Evolutionary conservation across 2,797 vertebrate species (phyloP).

Genomic region (Pangasius larnaudii): DNA sequence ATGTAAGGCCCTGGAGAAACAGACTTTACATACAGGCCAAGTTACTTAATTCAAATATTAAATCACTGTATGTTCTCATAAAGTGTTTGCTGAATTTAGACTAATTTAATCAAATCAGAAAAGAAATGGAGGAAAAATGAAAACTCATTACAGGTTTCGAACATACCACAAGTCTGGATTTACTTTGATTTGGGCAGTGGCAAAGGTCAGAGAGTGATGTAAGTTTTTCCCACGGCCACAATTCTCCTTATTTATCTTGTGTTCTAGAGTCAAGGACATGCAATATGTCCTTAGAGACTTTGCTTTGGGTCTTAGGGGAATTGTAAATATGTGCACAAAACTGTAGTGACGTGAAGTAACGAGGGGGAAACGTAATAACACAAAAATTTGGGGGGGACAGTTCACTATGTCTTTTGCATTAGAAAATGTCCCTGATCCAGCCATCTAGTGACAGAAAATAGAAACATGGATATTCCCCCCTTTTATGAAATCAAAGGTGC

Average conservation of each 20-base stretch:
- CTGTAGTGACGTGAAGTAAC: neutral
- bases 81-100: neutral
- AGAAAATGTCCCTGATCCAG: neutral
- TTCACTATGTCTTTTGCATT: neutral
- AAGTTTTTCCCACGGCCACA: constrained; percentile 23
- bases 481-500: neutral
- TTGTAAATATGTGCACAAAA: constrained; percentile 7
- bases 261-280: neutral
- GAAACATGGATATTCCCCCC: neutral
- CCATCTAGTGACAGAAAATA: neutral
- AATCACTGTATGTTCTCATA: neutral
- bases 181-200: neutral
- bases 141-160: neutral
- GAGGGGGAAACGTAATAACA: neutral
- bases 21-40: neutral
- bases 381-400: neutral
- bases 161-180: constrained; percentile 5
- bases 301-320: constrained; percentile 5
- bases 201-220: constrained; percentile 19
- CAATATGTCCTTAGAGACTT: constrained; percentile 6
- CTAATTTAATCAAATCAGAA: neutral
- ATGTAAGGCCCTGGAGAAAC: neutral
- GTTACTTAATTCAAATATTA: neutral
- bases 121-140: neutral
- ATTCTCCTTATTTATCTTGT: constrained; percentile 21